Conservation (phyloP, 2,113 vertebrate genomes). For the Ophiodon elongatus region DNA sequence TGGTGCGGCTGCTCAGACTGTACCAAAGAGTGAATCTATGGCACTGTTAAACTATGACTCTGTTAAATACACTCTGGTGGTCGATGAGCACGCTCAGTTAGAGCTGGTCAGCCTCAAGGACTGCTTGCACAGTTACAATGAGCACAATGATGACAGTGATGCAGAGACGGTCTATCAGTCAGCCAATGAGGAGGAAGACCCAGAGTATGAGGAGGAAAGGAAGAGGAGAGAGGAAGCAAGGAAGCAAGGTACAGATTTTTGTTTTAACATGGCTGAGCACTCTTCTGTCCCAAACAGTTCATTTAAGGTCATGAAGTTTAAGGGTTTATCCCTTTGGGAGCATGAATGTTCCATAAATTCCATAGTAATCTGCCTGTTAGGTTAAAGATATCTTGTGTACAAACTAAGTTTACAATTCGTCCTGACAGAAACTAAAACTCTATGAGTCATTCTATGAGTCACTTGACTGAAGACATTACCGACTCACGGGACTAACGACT, state of each 20-base stretch:
- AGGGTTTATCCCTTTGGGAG: neutral
- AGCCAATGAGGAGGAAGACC: constrained; percentile 86
- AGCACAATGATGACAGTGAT: constrained; percentile 88
- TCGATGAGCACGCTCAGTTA: constrained; percentile 93
- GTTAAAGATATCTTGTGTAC: neutral
- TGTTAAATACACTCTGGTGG: constrained; percentile 95
- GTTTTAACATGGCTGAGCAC: neutral
- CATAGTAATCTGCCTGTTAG: neutral
- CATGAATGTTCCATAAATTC: neutral
- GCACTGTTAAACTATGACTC: constrained; percentile 88
- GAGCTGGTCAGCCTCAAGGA: constrained; percentile 93
- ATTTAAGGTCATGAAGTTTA: neutral
- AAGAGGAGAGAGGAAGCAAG: constrained; percentile 66
- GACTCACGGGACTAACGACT: too few relatives aligned
- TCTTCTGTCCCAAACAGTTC: neutral
- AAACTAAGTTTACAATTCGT: neutral
- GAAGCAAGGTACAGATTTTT: constrained; percentile 61
- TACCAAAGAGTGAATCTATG: constrained; percentile 56
- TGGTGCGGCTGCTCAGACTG: constrained; percentile 22
- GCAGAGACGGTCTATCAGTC: constrained; percentile 90
- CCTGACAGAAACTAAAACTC: neutral
- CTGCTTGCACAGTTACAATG: constrained; percentile 86
- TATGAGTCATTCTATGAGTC: neutral
- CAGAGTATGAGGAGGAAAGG: constrained; percentile 83
- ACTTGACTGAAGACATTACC: neutral